Evolutionary conservation across 2,113 vertebrate species (phyloP).

Genomic region (Dipodomys spectabilis): DNA sequence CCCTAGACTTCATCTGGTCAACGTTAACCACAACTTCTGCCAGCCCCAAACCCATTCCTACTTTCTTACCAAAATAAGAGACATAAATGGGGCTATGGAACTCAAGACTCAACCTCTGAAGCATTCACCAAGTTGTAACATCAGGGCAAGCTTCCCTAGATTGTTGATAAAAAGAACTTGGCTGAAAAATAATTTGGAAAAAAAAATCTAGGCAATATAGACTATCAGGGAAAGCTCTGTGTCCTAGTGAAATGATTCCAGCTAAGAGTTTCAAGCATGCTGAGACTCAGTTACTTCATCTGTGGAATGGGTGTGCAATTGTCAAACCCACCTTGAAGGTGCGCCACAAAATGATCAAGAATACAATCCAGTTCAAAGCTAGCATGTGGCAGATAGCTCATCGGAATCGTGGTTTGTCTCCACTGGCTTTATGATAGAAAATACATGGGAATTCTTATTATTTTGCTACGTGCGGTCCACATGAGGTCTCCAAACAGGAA

Average conservation of each 20-base stretch:
- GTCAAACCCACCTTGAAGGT: neutral
- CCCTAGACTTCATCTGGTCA: neutral
- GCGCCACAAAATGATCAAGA: neutral
- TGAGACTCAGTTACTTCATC: neutral
- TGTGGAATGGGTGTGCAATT: neutral
- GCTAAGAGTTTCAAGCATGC: neutral
- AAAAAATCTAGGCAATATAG: neutral
- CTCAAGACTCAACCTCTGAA: constrained; percentile 9
- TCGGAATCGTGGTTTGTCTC: neutral
- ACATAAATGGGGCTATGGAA: neutral
- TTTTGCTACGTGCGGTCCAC: neutral
- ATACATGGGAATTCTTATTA: neutral
- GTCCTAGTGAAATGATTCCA: neutral
- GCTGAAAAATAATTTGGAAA: neutral
- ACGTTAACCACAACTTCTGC: neutral
- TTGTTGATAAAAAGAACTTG: neutral
- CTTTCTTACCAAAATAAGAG: neutral
- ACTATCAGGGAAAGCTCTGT: neutral
- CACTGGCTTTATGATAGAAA: neutral
- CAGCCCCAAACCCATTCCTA: neutral
- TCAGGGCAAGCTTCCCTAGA: neutral
- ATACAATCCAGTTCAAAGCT: neutral
- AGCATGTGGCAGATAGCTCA: neutral
- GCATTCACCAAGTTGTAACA: neutral
- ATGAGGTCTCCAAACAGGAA: neutral